Percentiles rank a stretch among this genome's conserved stretches.
Conservation (phyloP, 1,140 invertebrate genomes). For the Seison nebaliae region DNA sequence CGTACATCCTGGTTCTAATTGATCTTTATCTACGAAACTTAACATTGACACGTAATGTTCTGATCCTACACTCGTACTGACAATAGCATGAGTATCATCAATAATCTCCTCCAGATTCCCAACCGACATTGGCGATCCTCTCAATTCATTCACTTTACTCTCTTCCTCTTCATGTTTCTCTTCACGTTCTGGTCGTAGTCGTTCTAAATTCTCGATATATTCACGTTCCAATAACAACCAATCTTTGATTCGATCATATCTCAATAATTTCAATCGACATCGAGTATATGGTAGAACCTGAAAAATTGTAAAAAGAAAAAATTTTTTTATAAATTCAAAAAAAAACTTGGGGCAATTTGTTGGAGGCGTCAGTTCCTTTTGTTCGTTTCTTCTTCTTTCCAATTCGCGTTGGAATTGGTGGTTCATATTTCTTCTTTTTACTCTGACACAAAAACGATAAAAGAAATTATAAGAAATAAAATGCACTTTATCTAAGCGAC, state of each 20-base stretch:
- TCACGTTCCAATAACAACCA: conserved; percentile 97
- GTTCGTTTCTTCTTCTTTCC: conserved; percentile 88
- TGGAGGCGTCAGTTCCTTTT: conserved; percentile 86
- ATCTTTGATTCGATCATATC: conserved; percentile 90
- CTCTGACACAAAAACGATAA: too few relatives aligned
- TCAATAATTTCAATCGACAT: conserved; percentile 74
- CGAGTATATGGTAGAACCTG: conserved; percentile 73
- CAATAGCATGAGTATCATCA: conserved; percentile 98
- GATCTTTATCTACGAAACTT: conserved; percentile 98
- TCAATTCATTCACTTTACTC: conserved; percentile 75
- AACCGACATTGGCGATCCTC: conserved; percentile 96
- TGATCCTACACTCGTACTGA: conserved; percentile 91
- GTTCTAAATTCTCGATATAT: conserved; percentile 89
- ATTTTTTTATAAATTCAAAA: conserved; percentile 30
- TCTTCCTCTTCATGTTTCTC: conserved; percentile 67
- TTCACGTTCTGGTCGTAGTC: conserved; percentile 72
- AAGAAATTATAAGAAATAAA: too few relatives aligned
- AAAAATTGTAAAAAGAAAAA: conserved; percentile 15
- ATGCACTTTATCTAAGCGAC: too few relatives aligned
- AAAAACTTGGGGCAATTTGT: conserved; percentile 79
- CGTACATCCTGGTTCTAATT: conserved; percentile 90
- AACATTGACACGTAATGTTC: conserved; percentile 98
- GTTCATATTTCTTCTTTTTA: conserved; percentile 88
- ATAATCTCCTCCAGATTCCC: conserved; percentile 98
- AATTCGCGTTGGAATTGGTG: conserved; percentile 81